Evolutionary conservation across 2,888 invertebrate genomes (phyloP).

Genomic region (Agonopterix subpropinquella): DNA sequence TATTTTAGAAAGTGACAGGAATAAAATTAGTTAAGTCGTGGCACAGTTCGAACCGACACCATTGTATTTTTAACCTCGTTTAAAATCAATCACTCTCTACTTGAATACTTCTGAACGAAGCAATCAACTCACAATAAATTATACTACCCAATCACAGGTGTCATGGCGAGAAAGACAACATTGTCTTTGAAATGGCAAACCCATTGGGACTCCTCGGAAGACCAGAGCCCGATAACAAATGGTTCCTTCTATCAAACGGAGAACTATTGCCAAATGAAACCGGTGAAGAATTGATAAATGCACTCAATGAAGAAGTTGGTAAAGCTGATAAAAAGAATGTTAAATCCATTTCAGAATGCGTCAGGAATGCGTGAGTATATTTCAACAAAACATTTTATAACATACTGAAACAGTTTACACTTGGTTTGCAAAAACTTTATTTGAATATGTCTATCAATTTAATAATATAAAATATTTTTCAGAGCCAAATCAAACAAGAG

Average conservation of each 20-base stretch:
- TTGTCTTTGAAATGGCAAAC: slow-evolving; percentile 74
- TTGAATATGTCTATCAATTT: no score
- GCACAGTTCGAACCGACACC: no score
- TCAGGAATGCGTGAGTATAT: slow-evolving; percentile 37
- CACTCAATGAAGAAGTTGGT: slow-evolving; percentile 33
- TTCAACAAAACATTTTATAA: no score
- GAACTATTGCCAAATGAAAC: slow-evolving; percentile 31
- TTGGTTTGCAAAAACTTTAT: no score
- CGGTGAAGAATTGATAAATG: slow-evolving; percentile 30
- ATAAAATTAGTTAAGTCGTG: no score
- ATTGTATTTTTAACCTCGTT: no score
- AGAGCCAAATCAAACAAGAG: slow-evolving; percentile 35
- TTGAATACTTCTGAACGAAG: no score
- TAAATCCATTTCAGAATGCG: slow-evolving; percentile 39
- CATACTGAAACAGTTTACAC: no score
- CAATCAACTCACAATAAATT: neutral
- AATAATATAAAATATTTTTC: slow-evolving; percentile 15
- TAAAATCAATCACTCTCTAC: no score
- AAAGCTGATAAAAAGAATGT: slow-evolving; percentile 43
- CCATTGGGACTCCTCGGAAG: slow-evolving; percentile 51
- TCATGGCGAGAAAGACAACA: slow-evolving; percentile 80
- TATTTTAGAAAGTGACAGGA: no score
- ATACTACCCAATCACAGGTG: slow-evolving; percentile 47
- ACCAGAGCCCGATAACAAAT: slow-evolving; percentile 39
- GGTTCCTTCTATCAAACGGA: slow-evolving; percentile 50